These are phyloP conservation scores for Leptestheria dahalacensis DNA, from an alignment of 1,140 invertebrate genomes.

Conservation along the genomic window DNA sequence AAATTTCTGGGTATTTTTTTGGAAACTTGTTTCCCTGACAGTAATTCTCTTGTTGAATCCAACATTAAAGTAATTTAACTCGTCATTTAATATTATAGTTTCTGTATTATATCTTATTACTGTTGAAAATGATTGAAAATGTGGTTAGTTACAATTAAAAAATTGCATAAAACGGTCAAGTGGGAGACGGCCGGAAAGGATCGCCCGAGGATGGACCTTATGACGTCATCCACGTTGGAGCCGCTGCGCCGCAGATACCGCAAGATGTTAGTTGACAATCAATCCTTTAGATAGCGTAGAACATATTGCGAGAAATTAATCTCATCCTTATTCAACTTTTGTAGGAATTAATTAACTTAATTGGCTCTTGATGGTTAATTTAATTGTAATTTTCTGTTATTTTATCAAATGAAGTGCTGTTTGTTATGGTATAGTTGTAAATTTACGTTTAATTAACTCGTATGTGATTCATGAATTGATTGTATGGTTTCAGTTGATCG, in stretches of 20 bases:
- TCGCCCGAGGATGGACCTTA: slow-evolving; percentile 56
- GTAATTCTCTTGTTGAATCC: too few relatives aligned
- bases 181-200: slow-evolving; percentile 72
- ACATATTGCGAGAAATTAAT: background rate
- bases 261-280: slow-evolving; percentile 38
- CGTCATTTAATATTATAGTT: too few relatives aligned
- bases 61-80: too few relatives aligned
- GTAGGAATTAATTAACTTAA: background rate
- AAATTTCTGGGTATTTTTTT: slow-evolving; percentile 45
- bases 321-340: background rate
- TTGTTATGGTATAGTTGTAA: background rate
- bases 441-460: background rate
- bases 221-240: slow-evolving; percentile 88
- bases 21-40: slow-evolving; percentile 1
- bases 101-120: too few relatives aligned
- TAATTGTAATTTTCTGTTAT: too few relatives aligned
- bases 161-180: slow-evolving; percentile 26
- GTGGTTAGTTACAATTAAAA: too few relatives aligned
- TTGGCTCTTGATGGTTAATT: too few relatives aligned
- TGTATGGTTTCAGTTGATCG: slow-evolving; percentile 40
- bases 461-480: background rate
- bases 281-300: background rate
- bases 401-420: too few relatives aligned
- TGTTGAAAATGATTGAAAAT: too few relatives aligned
- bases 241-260: slow-evolving; percentile 64